Conservation (phyloP, 2,113 vertebrate species). For the Strix uralensis region DNA sequence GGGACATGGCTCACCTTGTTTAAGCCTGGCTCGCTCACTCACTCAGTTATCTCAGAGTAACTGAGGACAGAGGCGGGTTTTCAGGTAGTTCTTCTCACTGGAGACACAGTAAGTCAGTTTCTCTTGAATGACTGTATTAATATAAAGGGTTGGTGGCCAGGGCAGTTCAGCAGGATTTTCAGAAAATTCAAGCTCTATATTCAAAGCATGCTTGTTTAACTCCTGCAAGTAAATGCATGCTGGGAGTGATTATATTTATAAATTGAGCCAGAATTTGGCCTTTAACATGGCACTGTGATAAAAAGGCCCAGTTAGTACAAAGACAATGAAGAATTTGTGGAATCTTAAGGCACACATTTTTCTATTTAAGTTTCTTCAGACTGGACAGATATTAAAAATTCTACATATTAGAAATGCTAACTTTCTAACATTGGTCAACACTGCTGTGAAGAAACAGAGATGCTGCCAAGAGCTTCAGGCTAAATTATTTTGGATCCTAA, state of each 20-base stretch:
- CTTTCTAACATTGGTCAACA: not conserved
- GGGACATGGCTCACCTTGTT: accelerated
- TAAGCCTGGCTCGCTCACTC: not conserved
- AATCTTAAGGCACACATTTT: not conserved
- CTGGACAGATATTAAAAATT: not conserved
- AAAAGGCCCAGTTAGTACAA: not conserved
- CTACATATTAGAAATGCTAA: not conserved
- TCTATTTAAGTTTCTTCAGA: not conserved
- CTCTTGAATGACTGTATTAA: not conserved
- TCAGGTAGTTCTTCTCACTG: not conserved
- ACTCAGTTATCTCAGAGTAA: not conserved
- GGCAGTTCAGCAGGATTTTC: not conserved
- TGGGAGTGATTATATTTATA: not conserved
- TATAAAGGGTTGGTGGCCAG: not conserved
- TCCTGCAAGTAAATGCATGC: not conserved
- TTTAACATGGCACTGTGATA: not conserved
- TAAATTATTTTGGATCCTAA: slow-evolving; percentile 51
- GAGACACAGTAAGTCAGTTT: not conserved
- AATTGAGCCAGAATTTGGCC: not conserved
- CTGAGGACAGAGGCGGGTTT: not conserved
- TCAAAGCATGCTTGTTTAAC: not conserved
- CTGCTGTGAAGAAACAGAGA: slow-evolving; percentile 15
- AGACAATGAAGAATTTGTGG: not conserved
- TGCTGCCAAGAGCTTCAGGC: slow-evolving; percentile 36
- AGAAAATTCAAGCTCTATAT: not conserved